Conservation (phyloP, 2,113 vertebrate species). For the Noctilio leporinus region DNA sequence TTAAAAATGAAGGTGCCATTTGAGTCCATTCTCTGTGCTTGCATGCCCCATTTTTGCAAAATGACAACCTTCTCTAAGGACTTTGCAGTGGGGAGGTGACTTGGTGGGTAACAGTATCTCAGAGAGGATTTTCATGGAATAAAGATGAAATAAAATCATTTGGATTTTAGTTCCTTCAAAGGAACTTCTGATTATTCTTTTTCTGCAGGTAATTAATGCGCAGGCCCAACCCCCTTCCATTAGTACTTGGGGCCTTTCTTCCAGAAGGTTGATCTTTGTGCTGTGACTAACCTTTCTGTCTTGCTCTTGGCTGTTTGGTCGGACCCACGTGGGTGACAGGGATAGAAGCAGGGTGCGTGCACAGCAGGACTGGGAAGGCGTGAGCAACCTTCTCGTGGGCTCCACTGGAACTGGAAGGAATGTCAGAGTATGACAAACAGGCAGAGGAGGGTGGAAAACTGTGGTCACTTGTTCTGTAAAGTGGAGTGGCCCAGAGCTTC, state of each 20-base stretch:
- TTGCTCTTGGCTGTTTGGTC: background rate
- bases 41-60: background rate
- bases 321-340: background rate
- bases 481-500: accelerated
- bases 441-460: background rate
- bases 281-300: background rate
- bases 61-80: background rate
- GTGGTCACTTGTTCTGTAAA: background rate
- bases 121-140: background rate
- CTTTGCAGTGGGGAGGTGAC: background rate
- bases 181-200: background rate
- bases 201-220: background rate
- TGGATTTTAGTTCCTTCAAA: background rate
- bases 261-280: background rate
- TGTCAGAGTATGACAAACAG: background rate
- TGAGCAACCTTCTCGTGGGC: background rate
- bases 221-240: background rate
- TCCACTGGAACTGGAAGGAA: background rate
- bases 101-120: background rate
- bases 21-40: background rate
- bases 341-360: background rate
- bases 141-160: background rate
- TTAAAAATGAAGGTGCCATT: background rate
- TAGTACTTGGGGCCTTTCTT: background rate
- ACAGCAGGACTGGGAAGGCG: accelerated